These are phyloP conservation scores for Semotilus atromaculatus DNA, from an alignment of 2,797 vertebrate genomes.

Conservation along the genomic window DNA sequence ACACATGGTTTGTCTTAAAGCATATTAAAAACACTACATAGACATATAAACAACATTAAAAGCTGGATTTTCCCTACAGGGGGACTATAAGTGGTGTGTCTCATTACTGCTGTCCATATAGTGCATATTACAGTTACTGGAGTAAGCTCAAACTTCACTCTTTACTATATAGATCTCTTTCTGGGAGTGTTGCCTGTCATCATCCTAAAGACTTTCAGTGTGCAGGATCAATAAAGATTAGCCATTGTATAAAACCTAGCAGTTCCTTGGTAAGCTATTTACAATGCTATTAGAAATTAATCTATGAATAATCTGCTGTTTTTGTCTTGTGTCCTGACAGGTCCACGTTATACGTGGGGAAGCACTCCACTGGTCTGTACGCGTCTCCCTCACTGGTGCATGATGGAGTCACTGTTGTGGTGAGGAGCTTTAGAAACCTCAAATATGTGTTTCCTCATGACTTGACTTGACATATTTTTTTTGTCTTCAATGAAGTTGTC, in stretches of 20 bases:
- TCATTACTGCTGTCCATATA: neutral
- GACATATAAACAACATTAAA: too few relatives aligned
- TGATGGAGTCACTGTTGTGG: conserved; percentile 95
- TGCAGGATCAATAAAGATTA: neutral
- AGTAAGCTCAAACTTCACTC: neutral
- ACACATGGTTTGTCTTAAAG: too few relatives aligned
- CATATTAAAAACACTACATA: too few relatives aligned
- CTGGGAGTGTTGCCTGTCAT: neutral
- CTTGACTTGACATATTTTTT: too few relatives aligned
- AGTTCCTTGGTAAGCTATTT: neutral
- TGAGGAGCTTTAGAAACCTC: conserved; percentile 73
- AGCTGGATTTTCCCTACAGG: too few relatives aligned
- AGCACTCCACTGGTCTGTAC: conserved; percentile 94
- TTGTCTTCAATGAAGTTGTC: too few relatives aligned
- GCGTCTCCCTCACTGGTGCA: conserved; percentile 96
- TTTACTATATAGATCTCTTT: neutral
- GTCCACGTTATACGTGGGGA: conserved; percentile 94
- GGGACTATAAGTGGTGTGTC: too few relatives aligned
- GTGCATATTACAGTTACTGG: neutral
- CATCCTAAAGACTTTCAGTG: neutral
- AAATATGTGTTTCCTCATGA: neutral
- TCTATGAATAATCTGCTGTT: neutral
- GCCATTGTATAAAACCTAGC: neutral
- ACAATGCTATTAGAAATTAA: neutral
- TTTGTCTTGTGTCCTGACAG: conserved; percentile 67